Base-by-base conservation (phyloP, 23 tunicate genomes). In the Pegea sp. region DNA sequence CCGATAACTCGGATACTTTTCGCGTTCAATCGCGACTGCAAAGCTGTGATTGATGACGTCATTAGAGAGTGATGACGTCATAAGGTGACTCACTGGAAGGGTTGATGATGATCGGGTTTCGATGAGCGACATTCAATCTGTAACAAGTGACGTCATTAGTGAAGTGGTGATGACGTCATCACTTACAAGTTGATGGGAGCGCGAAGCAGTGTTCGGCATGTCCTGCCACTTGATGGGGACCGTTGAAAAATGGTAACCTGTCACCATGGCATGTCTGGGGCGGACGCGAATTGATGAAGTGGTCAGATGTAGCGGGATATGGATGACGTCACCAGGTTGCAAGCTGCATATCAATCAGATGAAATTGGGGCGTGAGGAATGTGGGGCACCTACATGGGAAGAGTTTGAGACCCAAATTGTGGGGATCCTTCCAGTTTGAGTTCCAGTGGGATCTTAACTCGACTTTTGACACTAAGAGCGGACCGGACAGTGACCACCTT, bases 401-500 rank as follows among this genome's bases (percentile, higher is more conserved):
- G 18, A 5, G 67, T 32, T 22, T 58, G 64, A 5, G 31, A 26
- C 8, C 46, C 46, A 38, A 38, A 11, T 11, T 16, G 11, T 11
- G 46, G 46, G 16, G 46, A 11, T 38, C 46, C 46, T 38, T 32
- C 62, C 24, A 84, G 67, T 33, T 52, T 62, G 0, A 84, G 23
- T 49, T 84, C 78, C 7, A 84, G 52, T 0, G 95, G 95, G 2
- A 84, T 62, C 42, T 84, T 84, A 44, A 84, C 76, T 28, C 69
- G 55, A 33, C 76, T 67, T 63, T 65, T 60, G 3, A 84, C 70
- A 16, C 65, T 68, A 1, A 91, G 71, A 1, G 99, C 99, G 1
- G 93, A 78, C 3, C 99, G 68, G 16, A 91, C 76, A 4, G 93
- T 91, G 1, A 91, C 70, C 29, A 91, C 74, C 64, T 91, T 91